Percentiles rank a stretch among this genome's conserved stretches.
Evolutionary conservation across 2,888 invertebrate species (phyloP).

Genomic region (Eustalomyia histrio): DNA sequence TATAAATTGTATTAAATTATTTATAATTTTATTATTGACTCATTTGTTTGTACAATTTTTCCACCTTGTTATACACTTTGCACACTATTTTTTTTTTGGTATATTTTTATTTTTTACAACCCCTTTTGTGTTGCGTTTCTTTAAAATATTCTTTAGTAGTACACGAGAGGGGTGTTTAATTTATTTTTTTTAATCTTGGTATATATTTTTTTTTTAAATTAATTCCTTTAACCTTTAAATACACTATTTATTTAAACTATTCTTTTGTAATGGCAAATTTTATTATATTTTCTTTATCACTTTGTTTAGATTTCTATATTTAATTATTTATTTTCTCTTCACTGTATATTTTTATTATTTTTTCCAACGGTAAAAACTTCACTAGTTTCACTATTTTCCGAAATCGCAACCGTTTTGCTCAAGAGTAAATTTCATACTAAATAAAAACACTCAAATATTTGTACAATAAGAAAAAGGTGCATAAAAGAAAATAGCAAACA

Average conservation of each 20-base stretch:
- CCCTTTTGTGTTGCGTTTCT: conserved; percentile 43
- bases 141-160: conserved; percentile 22
- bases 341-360: conserved; percentile 3
- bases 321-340: conserved; percentile 20
- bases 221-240: conserved; percentile 10
- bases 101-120: conserved; percentile 34
- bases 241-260: not conserved
- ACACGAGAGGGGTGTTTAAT: not conserved
- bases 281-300: conserved; percentile 14
- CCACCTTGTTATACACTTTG: conserved; percentile 13
- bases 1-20: conserved; percentile 6
- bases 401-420: conserved; percentile 25
- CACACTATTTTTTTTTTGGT: conserved; percentile 31
- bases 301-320: not conserved
- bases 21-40: conserved; percentile 47
- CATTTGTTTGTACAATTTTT: conserved; percentile 34
- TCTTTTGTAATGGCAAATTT: not conserved
- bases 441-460: conserved; percentile 10
- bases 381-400: not conserved
- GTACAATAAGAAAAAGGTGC: not conserved
- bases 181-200: conserved; percentile 9
- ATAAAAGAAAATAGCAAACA: conserved; percentile 44
- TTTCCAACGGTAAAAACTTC: conserved; percentile 3
- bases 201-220: conserved; percentile 12
- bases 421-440: conserved; percentile 60